Conservation (phyloP, 1,140 invertebrate species). For the Drosophila chauvacae region DNA sequence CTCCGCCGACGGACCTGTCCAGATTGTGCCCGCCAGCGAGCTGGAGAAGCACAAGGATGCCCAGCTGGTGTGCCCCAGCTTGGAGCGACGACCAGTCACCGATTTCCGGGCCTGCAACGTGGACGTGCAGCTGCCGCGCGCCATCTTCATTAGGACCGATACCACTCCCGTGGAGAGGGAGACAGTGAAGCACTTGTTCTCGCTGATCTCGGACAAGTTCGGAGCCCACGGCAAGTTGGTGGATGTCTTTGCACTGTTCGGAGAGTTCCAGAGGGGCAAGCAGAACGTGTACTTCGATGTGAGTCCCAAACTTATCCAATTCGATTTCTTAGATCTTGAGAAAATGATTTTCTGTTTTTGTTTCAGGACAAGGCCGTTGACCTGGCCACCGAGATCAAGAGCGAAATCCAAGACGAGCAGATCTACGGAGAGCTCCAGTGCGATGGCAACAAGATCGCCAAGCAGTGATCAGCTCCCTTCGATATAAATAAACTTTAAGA, state of each 20-base stretch:
- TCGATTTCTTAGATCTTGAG: not conserved
- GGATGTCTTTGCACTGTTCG: constrained; percentile 80
- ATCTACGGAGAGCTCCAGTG: constrained; percentile 69
- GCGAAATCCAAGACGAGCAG: constrained; percentile 57
- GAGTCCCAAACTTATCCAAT: constrained; percentile 31
- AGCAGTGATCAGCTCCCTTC: constrained; percentile 34
- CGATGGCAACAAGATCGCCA: constrained; percentile 64
- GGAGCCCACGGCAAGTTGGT: constrained; percentile 67
- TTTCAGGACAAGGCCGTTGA: constrained; percentile 68
- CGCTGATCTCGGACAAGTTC: constrained; percentile 74
- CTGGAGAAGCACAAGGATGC: constrained; percentile 72
- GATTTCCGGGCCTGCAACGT: constrained; percentile 70
- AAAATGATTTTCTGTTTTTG: not conserved
- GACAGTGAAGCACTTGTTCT: constrained; percentile 77
- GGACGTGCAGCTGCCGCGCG: constrained; percentile 68
- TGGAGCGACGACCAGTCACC: constrained; percentile 70
- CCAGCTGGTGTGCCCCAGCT: constrained; percentile 67
- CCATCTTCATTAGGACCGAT: constrained; percentile 65
- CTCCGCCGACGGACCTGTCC: constrained; percentile 47
- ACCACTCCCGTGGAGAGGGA: constrained; percentile 68
- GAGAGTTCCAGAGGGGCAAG: constrained; percentile 61
- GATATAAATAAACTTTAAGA: constrained; percentile 32
- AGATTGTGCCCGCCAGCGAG: constrained; percentile 65
- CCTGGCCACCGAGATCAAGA: constrained; percentile 63
- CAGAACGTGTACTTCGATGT: constrained; percentile 76